Conservation (phyloP, 2,113 vertebrate genomes). For the Syrrhaptes paradoxus region DNA sequence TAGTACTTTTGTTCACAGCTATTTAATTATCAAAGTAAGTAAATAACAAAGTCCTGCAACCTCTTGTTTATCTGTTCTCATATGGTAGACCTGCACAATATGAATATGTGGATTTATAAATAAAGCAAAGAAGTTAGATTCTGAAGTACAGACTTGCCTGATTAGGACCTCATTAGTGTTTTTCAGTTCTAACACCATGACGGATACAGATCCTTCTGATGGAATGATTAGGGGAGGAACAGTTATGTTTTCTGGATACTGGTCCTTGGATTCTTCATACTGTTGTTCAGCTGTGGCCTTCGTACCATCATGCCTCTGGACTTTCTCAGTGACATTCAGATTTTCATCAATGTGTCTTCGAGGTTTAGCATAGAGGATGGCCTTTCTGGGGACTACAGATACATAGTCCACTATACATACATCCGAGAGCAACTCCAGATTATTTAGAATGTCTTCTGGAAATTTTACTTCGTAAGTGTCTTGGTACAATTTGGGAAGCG, state of each 20-base stretch:
- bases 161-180: conserved; percentile 85
- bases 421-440: conserved; percentile 82
- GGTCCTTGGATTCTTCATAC: conserved; percentile 48
- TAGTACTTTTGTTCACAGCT: neutral
- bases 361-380: conserved; percentile 86
- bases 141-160: conserved; percentile 76
- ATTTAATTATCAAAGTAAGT: neutral
- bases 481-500: conserved; percentile 87
- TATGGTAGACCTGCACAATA: neutral
- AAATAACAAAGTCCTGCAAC: neutral
- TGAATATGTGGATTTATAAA: neutral
- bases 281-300: conserved; percentile 64
- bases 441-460: conserved; percentile 80
- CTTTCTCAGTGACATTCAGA: conserved; percentile 59
- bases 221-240: conserved; percentile 81
- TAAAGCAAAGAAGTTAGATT: neutral
- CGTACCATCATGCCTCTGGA: neutral
- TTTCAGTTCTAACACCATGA: conserved; percentile 85
- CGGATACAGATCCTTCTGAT: conserved; percentile 81
- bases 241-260: conserved; percentile 36
- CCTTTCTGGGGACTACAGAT: conserved; percentile 80
- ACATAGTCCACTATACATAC: conserved; percentile 85
- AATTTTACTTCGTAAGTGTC: conserved; percentile 84
- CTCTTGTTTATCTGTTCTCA: neutral
- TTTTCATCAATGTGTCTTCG: conserved; percentile 53